These are phyloP conservation scores for Entomobrya proxima DNA, from an alignment of 2,888 invertebrate genomes.

Conservation along the genomic window DNA sequence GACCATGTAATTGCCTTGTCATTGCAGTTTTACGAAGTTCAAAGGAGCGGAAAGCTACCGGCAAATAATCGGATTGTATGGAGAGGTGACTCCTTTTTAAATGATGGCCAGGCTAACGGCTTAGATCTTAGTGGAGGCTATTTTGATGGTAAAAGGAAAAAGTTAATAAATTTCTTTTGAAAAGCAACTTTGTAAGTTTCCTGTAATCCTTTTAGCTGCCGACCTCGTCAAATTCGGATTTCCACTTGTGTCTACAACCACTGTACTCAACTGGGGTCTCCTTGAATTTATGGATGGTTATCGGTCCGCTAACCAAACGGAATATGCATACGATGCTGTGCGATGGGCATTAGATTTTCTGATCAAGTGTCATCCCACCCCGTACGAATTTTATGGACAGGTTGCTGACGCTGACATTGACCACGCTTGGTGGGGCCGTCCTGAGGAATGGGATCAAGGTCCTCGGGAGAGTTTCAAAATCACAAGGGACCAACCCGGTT, in stretches of 20 bases:
- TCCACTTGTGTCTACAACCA: constrained; percentile 80
- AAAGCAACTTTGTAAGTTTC: not conserved
- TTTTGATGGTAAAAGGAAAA: constrained; percentile 79
- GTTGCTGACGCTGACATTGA: constrained; percentile 81
- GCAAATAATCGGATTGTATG: constrained; percentile 79
- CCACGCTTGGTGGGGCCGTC: constrained; percentile 81
- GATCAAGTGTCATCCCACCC: constrained; percentile 78
- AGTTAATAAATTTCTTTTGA: not conserved
- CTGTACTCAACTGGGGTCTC: constrained; percentile 80
- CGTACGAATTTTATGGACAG: constrained; percentile 80
- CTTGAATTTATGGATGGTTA: constrained; percentile 80
- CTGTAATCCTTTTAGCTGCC: constrained; percentile 77
- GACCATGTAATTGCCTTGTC: constrained; percentile 79
- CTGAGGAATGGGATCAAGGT: constrained; percentile 58
- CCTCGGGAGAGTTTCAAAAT: constrained; percentile 4
- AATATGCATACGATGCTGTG: constrained; percentile 78
- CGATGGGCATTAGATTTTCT: constrained; percentile 82
- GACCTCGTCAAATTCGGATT: constrained; percentile 81
- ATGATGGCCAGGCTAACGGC: constrained; percentile 79
- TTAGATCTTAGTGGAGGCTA: constrained; percentile 81
- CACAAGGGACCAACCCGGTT: constrained; percentile 72
- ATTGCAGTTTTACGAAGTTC: constrained; percentile 81
- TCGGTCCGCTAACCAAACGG: constrained; percentile 78
- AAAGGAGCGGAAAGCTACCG: constrained; percentile 80
- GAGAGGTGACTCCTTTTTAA: constrained; percentile 80